phyloP scores from a whole-genome alignment of 1,140 invertebrate genomes.

The Anastatus disparis region DNA sequence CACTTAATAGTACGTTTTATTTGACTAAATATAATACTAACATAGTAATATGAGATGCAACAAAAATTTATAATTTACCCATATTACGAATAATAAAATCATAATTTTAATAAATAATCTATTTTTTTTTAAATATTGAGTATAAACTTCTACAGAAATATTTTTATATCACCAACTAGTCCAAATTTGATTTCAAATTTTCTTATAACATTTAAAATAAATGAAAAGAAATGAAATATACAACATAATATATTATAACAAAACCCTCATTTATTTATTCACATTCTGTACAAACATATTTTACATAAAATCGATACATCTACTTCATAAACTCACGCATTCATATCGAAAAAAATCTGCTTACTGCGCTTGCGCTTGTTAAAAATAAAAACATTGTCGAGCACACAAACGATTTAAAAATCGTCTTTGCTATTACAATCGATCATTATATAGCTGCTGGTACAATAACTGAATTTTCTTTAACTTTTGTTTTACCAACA shows the following conservation, averaged over 20 bases:
- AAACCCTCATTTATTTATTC: constrained; percentile 65
- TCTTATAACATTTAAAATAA: too few relatives aligned
- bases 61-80: too few relatives aligned
- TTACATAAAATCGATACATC: constrained; percentile 59
- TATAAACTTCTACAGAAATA: too few relatives aligned
- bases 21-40: too few relatives aligned
- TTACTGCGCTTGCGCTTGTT: background rate
- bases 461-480: constrained; percentile 18
- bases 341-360: constrained; percentile 24
- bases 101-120: too few relatives aligned
- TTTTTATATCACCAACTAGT: too few relatives aligned
- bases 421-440: background rate
- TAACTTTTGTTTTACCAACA: constrained; percentile 30
- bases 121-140: too few relatives aligned
- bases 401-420: background rate
- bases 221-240: background rate
- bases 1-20: too few relatives aligned
- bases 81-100: too few relatives aligned
- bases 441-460: too few relatives aligned
- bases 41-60: too few relatives aligned
- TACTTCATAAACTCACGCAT: constrained; percentile 36
- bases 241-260: constrained; percentile 51
- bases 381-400: constrained; percentile 9
- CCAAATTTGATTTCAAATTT: too few relatives aligned
- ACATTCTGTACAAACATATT: constrained; percentile 67